Base-by-base conservation (phyloP, 2,888 invertebrate species). In the Dicyrtomina minuta region DNA sequence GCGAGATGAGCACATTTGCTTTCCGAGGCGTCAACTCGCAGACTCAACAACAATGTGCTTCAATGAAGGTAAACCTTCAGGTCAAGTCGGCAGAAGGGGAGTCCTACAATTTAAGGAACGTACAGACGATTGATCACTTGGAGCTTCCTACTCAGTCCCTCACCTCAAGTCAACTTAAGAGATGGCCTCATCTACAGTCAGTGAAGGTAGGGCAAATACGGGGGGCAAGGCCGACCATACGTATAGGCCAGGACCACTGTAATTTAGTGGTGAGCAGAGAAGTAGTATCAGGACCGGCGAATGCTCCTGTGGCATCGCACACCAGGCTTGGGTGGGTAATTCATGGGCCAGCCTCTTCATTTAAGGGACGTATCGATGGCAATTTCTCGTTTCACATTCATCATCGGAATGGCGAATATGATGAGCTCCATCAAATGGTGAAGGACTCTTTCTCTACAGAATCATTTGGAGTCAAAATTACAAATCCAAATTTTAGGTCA, bases 301-400 rank as follows among this genome's bases (percentile, higher is more conserved):
- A 49, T 22, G 61, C 66, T 51, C 72, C 70, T 6, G 39, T 68
- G 10, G 33, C 59, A 5, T 58, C 58, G 0, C 13, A 17, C 20
- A 68, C 68, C 0, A 41, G 41, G 26, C 33, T 74, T 12, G 72
- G 74, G 20, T 72, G 70, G 68, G 53, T 56, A 1, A 4, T 72
- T 12, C 49, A 49, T 33, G 74, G 72, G 27, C 33, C 33, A 33
- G 3, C 33, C 4, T 33, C 33, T 33, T 33, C 12, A 3, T 2
- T 22, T 13, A 24, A 15, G 10, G 24, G 3, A n/a, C 2, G 26
- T 8, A 27, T 1, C 27, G 33, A 15, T 27, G 17, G 8, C 2
- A 17, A 17, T 10, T 5, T 8, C 8, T 33, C 33, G 8, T 5
- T 8, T 33, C n/a, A n/a, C n/a, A 8, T 10, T 10, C 1, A 55